Evolutionary conservation across 2,888 invertebrate species (phyloP), one percentile per base, ranked within the genome.

Genomic region (Pyralis farinalis): DNA sequence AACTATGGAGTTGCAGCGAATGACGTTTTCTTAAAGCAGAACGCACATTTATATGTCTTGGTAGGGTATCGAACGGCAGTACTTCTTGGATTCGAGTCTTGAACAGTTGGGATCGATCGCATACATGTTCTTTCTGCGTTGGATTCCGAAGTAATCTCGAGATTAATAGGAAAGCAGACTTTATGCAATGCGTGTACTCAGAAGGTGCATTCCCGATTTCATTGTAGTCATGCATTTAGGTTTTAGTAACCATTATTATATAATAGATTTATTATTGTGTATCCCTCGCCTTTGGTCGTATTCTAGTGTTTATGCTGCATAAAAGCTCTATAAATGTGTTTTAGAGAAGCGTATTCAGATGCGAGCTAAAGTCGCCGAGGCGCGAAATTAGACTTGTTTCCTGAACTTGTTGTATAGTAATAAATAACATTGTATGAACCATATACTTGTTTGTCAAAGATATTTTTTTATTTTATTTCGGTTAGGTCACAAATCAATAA

Each of bases 281-380:
- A 37, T 37, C 11, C 21, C n/a, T 21, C 37, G 37, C 31, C 21
- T 35, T 12, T 27, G 12, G n/a, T 30, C 30, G 12, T 37, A 37
- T 37, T 10, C 30, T 11, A 32, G 21, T 11, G 22, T 22, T 37
- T 37, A 30, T 30, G 29, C 21, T 31, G 20, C 11, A 37, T 30
- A 31, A 37, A 37, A 30, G 37, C 30, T 37, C 22, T 37, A 22
- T 37, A 37, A 30, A 37, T 29, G 28, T 16, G 30, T 21, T 37
- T 37, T 30, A 29, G 12, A 37, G 30, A 22, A 37, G 31, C 30
- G 30, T 30, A 29, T 37, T 37, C 30, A 30, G 11, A 37, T 37
- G 30, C 11, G 30, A 37, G 30, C 21, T 22, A 12, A 37, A 30
- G 5, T 30, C 37, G 21, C 1, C 37, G n/a, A 29, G 30, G 21